Conservation (phyloP, 2,797 vertebrate species). For the Chaetodon trifasciatus region DNA sequence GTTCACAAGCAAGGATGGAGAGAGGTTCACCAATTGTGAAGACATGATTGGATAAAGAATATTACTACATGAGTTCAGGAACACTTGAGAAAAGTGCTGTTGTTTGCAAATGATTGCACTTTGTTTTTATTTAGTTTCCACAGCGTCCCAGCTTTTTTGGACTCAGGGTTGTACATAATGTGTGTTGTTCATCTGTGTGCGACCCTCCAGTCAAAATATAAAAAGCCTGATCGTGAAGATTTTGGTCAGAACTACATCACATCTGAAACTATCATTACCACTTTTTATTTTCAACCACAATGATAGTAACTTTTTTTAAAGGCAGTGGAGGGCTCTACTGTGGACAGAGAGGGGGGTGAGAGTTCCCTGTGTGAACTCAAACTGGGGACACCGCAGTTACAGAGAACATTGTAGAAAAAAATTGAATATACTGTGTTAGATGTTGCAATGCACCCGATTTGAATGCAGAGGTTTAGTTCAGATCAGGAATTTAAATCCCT, state of each 20-base stretch:
- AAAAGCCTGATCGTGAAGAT: not conserved
- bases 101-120: too few relatives aligned
- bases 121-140: too few relatives aligned
- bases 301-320: not conserved
- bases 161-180: not conserved
- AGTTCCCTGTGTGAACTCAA: not conserved
- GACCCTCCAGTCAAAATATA: not conserved
- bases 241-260: not conserved
- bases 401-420: not conserved
- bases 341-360: not conserved
- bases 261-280: too few relatives aligned
- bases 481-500: not conserved
- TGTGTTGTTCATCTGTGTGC: not conserved
- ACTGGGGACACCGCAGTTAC: not conserved
- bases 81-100: too few relatives aligned
- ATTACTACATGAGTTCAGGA: too few relatives aligned
- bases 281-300: not conserved
- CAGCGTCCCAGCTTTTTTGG: too few relatives aligned
- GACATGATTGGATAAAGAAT: too few relatives aligned
- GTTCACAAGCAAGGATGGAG: too few relatives aligned
- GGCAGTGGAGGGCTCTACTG: not conserved
- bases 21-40: too few relatives aligned
- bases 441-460: not conserved
- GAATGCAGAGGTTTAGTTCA: not conserved
- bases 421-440: not conserved